These are phyloP conservation scores for Aythya baeri DNA, from an alignment of 2,113 vertebrate genomes.

Conservation along the genomic window DNA sequence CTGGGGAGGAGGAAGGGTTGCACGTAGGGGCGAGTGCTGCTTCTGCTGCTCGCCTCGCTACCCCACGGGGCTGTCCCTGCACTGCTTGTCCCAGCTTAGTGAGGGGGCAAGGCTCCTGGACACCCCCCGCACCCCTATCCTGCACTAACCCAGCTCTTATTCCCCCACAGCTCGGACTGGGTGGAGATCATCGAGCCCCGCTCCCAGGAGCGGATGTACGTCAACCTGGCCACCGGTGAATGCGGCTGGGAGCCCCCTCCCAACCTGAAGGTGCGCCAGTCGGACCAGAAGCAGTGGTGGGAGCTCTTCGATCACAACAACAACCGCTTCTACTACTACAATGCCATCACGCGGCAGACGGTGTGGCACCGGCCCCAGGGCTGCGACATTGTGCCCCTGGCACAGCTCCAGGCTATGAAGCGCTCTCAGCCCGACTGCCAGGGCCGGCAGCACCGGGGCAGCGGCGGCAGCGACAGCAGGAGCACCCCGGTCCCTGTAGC, in stretches of 20 bases:
- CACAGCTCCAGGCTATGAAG: conserved; percentile 90
- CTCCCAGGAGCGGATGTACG: conserved; percentile 88
- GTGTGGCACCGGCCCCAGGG: conserved; percentile 90
- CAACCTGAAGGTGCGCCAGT: conserved; percentile 82
- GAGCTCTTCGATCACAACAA: conserved; percentile 89
- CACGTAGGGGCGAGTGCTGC: no score
- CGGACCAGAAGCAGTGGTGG: conserved; percentile 91
- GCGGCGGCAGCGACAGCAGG: conserved; percentile 52
- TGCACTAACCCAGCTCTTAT: not conserved
- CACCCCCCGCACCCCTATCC: fast-evolving
- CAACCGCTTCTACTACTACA: conserved; percentile 92
- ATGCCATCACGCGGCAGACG: conserved; percentile 82
- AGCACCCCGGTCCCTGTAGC: conserved; percentile 50
- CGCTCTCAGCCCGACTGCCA: conserved; percentile 73
- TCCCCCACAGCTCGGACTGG: conserved; percentile 85
- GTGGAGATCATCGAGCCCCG: conserved; percentile 92
- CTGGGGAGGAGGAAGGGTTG: no score
- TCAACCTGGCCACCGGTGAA: conserved; percentile 86
- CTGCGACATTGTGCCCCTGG: conserved; percentile 88
- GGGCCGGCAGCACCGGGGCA: conserved; percentile 39
- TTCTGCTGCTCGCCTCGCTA: no score
- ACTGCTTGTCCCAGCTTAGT: fast-evolving
- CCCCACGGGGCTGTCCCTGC: no score
- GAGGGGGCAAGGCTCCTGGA: not conserved
- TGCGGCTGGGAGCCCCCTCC: conserved; percentile 89